phyloP scores from a whole-genome alignment of 2,888 invertebrate genomes.

The Acleris cristana region DNA sequence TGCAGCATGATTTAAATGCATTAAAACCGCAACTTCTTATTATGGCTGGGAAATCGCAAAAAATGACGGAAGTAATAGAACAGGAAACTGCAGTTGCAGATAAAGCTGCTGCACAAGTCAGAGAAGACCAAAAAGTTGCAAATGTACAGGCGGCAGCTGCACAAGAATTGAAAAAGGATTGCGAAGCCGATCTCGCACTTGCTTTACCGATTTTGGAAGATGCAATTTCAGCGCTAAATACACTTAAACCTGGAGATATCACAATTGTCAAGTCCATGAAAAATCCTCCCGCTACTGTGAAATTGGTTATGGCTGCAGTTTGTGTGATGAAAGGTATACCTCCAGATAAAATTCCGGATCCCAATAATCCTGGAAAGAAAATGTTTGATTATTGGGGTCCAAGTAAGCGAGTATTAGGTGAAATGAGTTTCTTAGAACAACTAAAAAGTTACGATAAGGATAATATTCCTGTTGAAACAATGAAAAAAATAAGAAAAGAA shows the following conservation, averaged over 20 bases:
- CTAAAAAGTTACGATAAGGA: constrained; percentile 93
- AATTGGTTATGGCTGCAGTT: constrained; percentile 95
- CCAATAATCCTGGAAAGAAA: constrained; percentile 86
- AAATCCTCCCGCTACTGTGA: constrained; percentile 92
- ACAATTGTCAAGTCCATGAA: constrained; percentile 95
- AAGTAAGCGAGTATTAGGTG: constrained; percentile 91
- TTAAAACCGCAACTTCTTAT: constrained; percentile 89
- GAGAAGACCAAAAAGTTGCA: constrained; percentile 93
- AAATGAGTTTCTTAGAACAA: constrained; percentile 90
- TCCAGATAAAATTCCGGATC: constrained; percentile 90
- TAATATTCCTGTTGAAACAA: constrained; percentile 88
- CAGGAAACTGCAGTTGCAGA: constrained; percentile 90
- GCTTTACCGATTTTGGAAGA: constrained; percentile 93
- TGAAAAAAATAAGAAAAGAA: constrained; percentile 90
- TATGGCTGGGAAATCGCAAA: constrained; percentile 88
- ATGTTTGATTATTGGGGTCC: constrained; percentile 93
- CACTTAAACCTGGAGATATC: constrained; percentile 92
- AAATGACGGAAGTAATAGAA: constrained; percentile 91
- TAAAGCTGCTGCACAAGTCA: constrained; percentile 90
- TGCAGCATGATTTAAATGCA: constrained; percentile 89
- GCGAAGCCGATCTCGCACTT: constrained; percentile 95
- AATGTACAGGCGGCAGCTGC: constrained; percentile 94
- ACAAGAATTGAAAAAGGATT: constrained; percentile 92
- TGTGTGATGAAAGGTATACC: constrained; percentile 93
- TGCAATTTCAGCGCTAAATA: constrained; percentile 90